Base-by-base conservation (phyloP, 2,113 vertebrate genomes). In the Anseranas semipalmata region DNA sequence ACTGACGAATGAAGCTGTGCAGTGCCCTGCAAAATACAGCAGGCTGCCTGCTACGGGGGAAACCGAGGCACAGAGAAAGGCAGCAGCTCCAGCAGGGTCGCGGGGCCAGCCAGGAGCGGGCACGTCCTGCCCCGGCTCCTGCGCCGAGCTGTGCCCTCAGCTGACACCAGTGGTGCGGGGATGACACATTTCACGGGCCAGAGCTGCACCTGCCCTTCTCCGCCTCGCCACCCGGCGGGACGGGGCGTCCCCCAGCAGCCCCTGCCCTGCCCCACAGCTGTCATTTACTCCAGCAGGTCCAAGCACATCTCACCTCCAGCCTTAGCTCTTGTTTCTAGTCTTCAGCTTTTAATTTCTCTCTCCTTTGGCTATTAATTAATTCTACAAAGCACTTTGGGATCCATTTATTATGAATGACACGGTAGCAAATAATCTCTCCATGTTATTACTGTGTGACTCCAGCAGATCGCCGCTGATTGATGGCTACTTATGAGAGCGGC, bases 321-420 rank as follows among this genome's bases (percentile, higher is more conserved):
- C 30, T 56, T 4, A 35, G 53, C 56, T 80, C 67, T 70, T 12
- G 75, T 62, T 76, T 53, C 35, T 25, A 11, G 2, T 56, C 60
- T 89, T 65, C 60, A 30, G 2, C 53, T 90, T 80, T 85, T 95
- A 77, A 85, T 95, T 93, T 85, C 84, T 63, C 86, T 62, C 80
- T 70, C 66, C 53, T 92, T 85, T 65, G 53, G 48, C 89, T 79
- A 53, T 79, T 93, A 95, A 96, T 97, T 97, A 91, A 95, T 95
- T 96, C 94, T 33, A 81, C 89, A 89, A 89, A 95, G 89, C 86
- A 55, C 66, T 85, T 58, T 15, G 92, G 87, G 95, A 91, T 85
- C 46, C 94, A 70, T 97, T 92, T 70, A 82, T 95, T 79, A 87
- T 65, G 90, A 95, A 55, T 70, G 96, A 68, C 96, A 94, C 5